These are phyloP conservation scores for Morpho achilles DNA, from an alignment of 2,888 invertebrate species.

Conservation along the genomic window DNA sequence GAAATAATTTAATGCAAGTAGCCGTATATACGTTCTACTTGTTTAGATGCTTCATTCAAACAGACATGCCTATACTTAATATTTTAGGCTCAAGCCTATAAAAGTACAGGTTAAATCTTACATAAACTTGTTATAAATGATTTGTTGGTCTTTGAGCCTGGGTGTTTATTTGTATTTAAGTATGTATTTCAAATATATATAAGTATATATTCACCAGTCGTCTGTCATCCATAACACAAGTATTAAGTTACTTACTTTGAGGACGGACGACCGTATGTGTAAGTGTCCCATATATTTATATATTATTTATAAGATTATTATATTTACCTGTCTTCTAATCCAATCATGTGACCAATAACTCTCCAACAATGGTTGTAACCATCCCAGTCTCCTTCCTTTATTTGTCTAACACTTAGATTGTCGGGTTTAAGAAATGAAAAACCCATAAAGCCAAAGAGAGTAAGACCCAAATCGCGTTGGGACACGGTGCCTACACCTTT, in stretches of 20 bases:
- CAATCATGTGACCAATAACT: constrained; percentile 86
- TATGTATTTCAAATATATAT: too few species aligned
- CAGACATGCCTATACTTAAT: too few species aligned
- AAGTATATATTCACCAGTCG: too few species aligned
- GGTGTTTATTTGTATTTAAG: too few species aligned
- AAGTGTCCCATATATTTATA: too few species aligned
- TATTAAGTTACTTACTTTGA: too few species aligned
- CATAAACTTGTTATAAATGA: not conserved
- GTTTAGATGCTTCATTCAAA: too few species aligned
- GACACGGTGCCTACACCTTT: constrained; percentile 76
- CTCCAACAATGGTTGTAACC: constrained; percentile 88
- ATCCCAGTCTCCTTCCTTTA: constrained; percentile 79
- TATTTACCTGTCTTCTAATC: constrained; percentile 84
- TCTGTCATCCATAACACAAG: too few species aligned
- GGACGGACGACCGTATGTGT: too few species aligned
- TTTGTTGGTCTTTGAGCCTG: too few species aligned
- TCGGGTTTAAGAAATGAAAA: constrained; percentile 79
- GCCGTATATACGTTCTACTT: too few species aligned
- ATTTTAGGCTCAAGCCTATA: not conserved
- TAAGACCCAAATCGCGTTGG: constrained; percentile 88
- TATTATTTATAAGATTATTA: not conserved
- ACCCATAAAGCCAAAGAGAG: constrained; percentile 91
- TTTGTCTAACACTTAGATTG: constrained; percentile 79
- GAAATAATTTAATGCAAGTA: too few species aligned
- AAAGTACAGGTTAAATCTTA: not conserved